Base-by-base conservation (phyloP, 2,113 vertebrate genomes). In the Elachura formosa region DNA sequence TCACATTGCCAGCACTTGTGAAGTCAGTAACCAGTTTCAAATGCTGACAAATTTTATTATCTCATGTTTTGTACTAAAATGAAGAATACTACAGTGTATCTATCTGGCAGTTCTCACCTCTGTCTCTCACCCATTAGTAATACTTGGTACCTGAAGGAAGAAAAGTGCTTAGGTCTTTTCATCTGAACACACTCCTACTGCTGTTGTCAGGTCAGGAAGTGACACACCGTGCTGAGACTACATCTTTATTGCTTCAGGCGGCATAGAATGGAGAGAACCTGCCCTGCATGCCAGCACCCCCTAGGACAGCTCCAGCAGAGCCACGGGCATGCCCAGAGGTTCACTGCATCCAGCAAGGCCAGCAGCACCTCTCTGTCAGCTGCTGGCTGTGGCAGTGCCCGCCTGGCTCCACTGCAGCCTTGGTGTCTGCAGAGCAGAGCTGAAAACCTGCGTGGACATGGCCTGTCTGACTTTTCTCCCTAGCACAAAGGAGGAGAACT, bases 391-490 rank as follows among this genome's bases (percentile, higher is more conserved):
- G 24, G 45, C 40, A 18, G 18, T 2, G 2, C 23, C 48, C 1
- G 3, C 62, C 31, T 9, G 46, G 56, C 66, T 48, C 46, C 3
- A 2, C 52, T 41, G 54, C 43, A 26, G 36, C 28, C 67, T 20
- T 0, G 0, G 40, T 68, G 29, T 18, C 43, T 54, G 0, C 21
- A 26, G 33, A 46, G 40, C 18, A 9, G 14, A 85, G 26, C 56
- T 59, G 51, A 21, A 63, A 45, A 25, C 15, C 68, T 9, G 3
- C 0, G 2, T 29, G 19, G n/a, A 3, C 0, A 0, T 5, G 55
- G 16, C 41, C 26, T 25, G 22, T 7, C 19, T 63, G 73, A 29
- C 28, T 67, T 22, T 23, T 24, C 36, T 33, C 49, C 43, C 66
- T 26, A n/a, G 40, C 72, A 56, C 31, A 18, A 11, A 38, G 21